Base-by-base conservation (phyloP, 2,113 vertebrate genomes). In the Pseudorhombus dupliciocellatus region DNA sequence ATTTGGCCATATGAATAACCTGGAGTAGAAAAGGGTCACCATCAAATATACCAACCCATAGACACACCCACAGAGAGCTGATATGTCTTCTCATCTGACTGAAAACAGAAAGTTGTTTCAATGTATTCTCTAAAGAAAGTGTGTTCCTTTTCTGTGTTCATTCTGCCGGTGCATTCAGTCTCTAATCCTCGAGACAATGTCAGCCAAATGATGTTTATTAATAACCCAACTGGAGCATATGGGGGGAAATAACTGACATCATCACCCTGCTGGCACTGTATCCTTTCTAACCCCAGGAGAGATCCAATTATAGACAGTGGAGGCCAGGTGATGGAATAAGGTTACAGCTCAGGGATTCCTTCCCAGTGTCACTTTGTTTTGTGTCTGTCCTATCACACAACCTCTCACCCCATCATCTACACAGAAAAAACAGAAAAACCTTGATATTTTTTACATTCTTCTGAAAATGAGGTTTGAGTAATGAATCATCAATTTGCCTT, bases 161-260 rank as follows among this genome's bases (percentile, higher is more conserved):
- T 21, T 67, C 65, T 53, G 66, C 54, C 31, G 37, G 59, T 54
- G 51, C 70, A 61, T 75, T 34, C 24, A 34, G 52, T 46, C 60
- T 75, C 31, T 88, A 89, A 89, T 90, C 86, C 84, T 7, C 20
- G 1, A 65, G 80, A 89, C 87, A 89, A 90, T 90, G 87, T 90
- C 89, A 90, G 89, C 89, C 89, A 90, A 88, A 83, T 82, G 76
- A 81, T 70, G 74, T 80, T 85, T 89, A 90, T 90, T 88, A 88
- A 88, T 89, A 88, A 85, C 84, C 25, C 40, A 37, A n/a, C 51
- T 28, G 66, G 58, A 65, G 72, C 63, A 64, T 51, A 63, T 56
- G 31, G 77, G 42, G 58, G 57, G 69, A 69, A 74, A 80, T 82
- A 62, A 69, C 71, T 81, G 51, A 66, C 75, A 87, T 72, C 79